Percentiles rank a stretch among this genome's conserved stretches.
Conservation (phyloP, 2,113 vertebrate species). For the Lagopus leucura region DNA sequence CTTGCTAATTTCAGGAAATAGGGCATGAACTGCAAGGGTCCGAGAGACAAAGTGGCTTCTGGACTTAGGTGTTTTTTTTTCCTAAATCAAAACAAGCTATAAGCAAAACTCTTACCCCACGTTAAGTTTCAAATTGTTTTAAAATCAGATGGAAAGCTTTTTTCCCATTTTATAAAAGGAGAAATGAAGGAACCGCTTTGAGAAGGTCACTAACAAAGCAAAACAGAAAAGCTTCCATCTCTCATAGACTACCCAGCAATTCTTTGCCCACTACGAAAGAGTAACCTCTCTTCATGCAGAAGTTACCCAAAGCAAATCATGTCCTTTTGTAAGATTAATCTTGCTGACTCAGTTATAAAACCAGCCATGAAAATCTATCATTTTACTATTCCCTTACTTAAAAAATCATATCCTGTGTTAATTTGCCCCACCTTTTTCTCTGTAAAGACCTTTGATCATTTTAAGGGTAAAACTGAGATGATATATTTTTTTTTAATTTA, state of each 20-base stretch:
- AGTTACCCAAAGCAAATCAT: not conserved
- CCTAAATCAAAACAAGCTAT: not conserved
- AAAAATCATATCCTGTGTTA: not conserved
- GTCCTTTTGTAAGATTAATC: not conserved
- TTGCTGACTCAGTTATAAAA: not conserved
- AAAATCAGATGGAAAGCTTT: not conserved
- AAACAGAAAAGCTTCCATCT: not conserved
- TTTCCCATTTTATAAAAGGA: not conserved
- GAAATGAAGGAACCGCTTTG: not conserved
- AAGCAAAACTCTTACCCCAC: not conserved
- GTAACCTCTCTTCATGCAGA: not conserved
- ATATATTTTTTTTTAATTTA: not conserved
- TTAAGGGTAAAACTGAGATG: not conserved
- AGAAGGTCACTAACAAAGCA: not conserved
- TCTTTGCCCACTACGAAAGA: not conserved
- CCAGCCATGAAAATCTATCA: rapidly evolving
- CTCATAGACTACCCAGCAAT: not conserved
- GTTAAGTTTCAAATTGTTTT: not conserved
- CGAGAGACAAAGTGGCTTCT: not conserved
- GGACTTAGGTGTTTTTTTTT: not conserved
- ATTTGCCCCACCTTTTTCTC: not conserved
- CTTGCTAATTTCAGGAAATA: not conserved
- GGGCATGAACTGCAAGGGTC: not conserved
- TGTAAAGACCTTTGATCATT: not conserved
- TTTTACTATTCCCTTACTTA: not conserved